phyloP scores from a whole-genome alignment of 2,888 invertebrate genomes.

The Clistopyga incitator region DNA sequence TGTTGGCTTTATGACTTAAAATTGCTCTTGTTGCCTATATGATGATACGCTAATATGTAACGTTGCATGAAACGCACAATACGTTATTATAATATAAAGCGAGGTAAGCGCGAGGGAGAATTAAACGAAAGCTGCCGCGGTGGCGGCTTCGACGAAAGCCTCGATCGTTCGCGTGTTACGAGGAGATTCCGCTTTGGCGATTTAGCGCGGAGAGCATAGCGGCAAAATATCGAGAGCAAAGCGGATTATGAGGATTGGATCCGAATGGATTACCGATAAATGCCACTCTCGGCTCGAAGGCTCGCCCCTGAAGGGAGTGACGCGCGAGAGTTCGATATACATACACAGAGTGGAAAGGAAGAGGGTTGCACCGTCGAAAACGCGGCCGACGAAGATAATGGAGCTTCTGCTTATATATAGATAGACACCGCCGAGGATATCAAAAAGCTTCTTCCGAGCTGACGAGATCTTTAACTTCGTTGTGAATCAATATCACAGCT shows the following conservation, averaged over 20 bases:
- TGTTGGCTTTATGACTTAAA: conserved; percentile 20
- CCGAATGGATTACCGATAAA: conserved; percentile 70
- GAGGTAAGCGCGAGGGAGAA: conserved; percentile 6
- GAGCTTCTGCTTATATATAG: conserved; percentile 21
- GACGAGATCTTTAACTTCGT: conserved; percentile 26
- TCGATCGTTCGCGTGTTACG: conserved; percentile 53
- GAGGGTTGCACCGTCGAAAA: conserved; percentile 48
- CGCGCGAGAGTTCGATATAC: conserved; percentile 27
- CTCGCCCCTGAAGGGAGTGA: conserved; percentile 46
- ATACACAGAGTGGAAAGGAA: conserved; percentile 22
- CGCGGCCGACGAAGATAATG: conserved; percentile 35
- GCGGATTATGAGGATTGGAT: conserved; percentile 73
- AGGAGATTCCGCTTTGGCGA: conserved; percentile 58
- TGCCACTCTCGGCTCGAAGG: conserved; percentile 61
- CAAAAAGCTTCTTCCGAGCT: conserved; percentile 36
- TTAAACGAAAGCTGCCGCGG: conserved; percentile 30
- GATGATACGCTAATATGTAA: conserved; percentile 24
- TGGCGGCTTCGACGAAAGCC: conserved; percentile 16
- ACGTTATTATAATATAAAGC: conserved; percentile 19
- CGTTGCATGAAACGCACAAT: conserved; percentile 37
- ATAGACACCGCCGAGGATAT: conserved; percentile 37
- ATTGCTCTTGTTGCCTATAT: not conserved
- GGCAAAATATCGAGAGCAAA: conserved; percentile 71
- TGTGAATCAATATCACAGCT: conserved; percentile 2
- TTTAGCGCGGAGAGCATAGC: conserved; percentile 54